Percentiles rank a stretch among this genome's conserved stretches.
These are phyloP conservation scores for Lepisosteus oculatus DNA, from an alignment of 2,113 vertebrate genomes.

Conservation along the genomic window DNA sequence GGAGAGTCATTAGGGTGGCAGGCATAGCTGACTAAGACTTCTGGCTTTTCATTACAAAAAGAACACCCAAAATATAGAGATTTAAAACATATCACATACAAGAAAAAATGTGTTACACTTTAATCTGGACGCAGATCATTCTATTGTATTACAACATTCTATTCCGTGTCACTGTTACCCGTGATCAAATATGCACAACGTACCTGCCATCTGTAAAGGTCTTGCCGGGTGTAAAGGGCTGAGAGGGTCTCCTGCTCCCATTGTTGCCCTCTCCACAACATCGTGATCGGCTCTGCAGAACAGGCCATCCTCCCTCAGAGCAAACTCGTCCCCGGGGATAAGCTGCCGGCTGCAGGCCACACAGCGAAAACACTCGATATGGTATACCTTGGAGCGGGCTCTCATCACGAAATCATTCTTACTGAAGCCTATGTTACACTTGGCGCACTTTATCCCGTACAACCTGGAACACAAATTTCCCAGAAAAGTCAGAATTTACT, in stretches of 20 bases:
- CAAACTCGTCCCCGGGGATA: slow-evolving; percentile 96
- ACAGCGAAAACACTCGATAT: slow-evolving; percentile 98
- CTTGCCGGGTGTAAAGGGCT: slow-evolving; percentile 88
- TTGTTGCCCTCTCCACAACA: slow-evolving; percentile 88
- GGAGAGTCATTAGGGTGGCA: no score
- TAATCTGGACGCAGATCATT: neutral
- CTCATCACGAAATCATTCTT: slow-evolving; percentile 98
- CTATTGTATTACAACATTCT: neutral
- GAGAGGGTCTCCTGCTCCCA: slow-evolving; percentile 83
- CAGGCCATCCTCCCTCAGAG: slow-evolving; percentile 89
- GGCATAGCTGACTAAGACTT: no score
- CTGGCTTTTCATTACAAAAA: no score
- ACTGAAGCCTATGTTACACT: slow-evolving; percentile 98
- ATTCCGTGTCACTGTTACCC: neutral
- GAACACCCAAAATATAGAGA: neutral
- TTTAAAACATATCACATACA: neutral
- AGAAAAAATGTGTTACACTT: neutral
- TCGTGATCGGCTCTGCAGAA: slow-evolving; percentile 96
- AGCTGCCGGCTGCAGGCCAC: slow-evolving; percentile 97
- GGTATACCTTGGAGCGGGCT: slow-evolving; percentile 94
- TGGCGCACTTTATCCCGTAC: slow-evolving; percentile 96
- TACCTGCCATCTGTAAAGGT: slow-evolving; percentile 98
- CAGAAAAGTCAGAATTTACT: no score
- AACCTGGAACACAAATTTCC: slow-evolving; percentile 65
- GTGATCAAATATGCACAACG: slow-evolving; percentile 11